Percentiles rank a stretch among this genome's conserved stretches.
Conservation (phyloP, 2,113 vertebrate species). For the Anoplopoma fimbria region DNA sequence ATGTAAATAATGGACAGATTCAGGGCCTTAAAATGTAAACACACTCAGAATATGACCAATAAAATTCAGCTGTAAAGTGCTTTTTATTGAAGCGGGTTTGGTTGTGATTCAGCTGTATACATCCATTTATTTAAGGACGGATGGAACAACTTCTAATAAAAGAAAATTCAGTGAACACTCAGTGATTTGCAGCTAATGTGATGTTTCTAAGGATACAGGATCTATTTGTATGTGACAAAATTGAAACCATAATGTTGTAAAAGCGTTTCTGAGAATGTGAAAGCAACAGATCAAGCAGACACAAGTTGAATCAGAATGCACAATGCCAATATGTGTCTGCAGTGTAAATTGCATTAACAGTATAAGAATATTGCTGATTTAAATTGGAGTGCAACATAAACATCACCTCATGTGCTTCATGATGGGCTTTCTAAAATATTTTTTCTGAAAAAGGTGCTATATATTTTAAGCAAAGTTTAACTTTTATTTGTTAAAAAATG, state of each 20-base stretch:
- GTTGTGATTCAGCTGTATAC: neutral
- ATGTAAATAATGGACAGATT: neutral
- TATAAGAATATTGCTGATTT: neutral
- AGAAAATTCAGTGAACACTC: neutral
- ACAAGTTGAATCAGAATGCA: no score
- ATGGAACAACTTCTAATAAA: neutral
- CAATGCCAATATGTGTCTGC: neutral
- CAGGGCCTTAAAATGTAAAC: neutral
- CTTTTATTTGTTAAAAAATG: conserved; percentile 11
- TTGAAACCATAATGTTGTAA: neutral
- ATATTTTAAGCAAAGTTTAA: neutral
- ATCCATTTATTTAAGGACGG: neutral
- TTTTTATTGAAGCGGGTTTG: neutral
- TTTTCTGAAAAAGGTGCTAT: neutral
- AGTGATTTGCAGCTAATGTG: neutral
- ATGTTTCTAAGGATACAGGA: neutral
- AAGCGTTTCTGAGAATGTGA: neutral
- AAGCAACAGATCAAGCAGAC: neutral
- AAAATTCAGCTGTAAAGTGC: neutral
- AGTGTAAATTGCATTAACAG: neutral
- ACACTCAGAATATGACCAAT: conserved; percentile 1
- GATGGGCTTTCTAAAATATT: neutral
- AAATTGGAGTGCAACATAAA: neutral
- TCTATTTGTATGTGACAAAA: neutral
- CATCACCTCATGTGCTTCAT: neutral